Percentiles rank a stretch among this genome's conserved stretches.
Conservation (phyloP, 2,888 invertebrate genomes). For the Acleris sparsana region DNA sequence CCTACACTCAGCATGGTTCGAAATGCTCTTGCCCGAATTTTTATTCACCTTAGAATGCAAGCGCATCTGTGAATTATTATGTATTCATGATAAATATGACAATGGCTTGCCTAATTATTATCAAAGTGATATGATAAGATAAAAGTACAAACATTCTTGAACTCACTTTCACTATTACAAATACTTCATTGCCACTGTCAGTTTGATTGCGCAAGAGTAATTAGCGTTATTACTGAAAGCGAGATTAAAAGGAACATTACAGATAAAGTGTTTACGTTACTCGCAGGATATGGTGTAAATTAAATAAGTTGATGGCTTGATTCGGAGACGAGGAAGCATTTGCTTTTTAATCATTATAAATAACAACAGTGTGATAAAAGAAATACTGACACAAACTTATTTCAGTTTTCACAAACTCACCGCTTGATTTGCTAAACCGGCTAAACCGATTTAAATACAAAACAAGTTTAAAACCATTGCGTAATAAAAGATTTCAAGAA, state of each 20-base stretch:
- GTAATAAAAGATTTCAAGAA: no score
- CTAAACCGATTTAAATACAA: no score
- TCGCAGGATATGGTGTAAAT: conserved; percentile 10
- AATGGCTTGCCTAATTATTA: conserved; percentile 16
- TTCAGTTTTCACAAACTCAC: no score
- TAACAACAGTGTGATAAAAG: not conserved
- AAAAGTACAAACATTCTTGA: conserved; percentile 5
- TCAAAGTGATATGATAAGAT: conserved; percentile 32
- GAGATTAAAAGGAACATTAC: conserved; percentile 24
- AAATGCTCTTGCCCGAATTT: no score
- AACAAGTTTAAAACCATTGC: no score
- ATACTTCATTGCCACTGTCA: conserved; percentile 36
- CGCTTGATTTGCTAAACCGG: no score
- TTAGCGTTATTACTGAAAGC: conserved; percentile 25
- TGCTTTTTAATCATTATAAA: not conserved
- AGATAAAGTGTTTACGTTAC: conserved; percentile 12
- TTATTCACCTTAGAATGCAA: not conserved
- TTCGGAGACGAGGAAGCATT: not conserved
- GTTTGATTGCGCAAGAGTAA: conserved; percentile 21
- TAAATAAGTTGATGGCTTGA: conserved; percentile 4
- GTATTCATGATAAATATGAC: conserved; percentile 3
- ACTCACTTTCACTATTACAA: conserved; percentile 31
- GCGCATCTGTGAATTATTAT: conserved; percentile 14
- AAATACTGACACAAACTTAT: no score
- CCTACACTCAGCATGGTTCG: no score